Base-by-base conservation (phyloP, 2,797 vertebrate species). In the Ciconia nigra region DNA sequence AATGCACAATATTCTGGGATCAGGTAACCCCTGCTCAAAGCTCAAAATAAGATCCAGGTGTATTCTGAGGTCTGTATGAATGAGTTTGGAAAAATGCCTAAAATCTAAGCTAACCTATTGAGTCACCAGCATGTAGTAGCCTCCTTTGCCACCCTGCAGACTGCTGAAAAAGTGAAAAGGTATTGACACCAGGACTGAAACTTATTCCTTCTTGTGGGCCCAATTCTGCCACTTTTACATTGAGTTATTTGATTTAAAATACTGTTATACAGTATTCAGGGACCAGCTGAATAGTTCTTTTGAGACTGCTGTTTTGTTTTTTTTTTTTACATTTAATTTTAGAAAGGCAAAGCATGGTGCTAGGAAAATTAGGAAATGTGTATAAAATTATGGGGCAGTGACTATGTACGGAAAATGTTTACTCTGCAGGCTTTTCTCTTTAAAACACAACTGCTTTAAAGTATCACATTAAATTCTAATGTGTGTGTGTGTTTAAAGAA, bases 401-500 rank as follows among this genome's bases (percentile, higher is more conserved):
- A 83, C 94, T 95, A 93, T 8, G 55, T 91, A 85, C 94, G 91
- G 90, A 87, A 97, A 97, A 96, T 96, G 93, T 97, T 97, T 97
- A 97, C 95, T 91, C 88, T 85, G 90, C 65, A 87, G 83, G 93
- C 83, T 96, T 97, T 97, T 96, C 85, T 94, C 72, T 95, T 79
- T 94, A 90, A 94, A 97, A 92, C 89, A 90, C 72, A 93, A 88
- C 81, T 92, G 69, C 82, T 97, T 92, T 84, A 93, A 97, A 98
- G 78, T 31, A 93, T 91, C 52, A 15, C 65, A 95, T 97, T 94
- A 94, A 95, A 95, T 94, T 92, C 93, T 70, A 93, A 93, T 96
- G 87, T 21, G 67, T 94, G 67, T 94, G 82, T 76, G 83, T 87
- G 88, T 83, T 85, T 97, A 95, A 96, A 96, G 91, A 77, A 87